Base-by-base conservation (phyloP, 2,797 vertebrate species). In the Girardinus metallicus region DNA sequence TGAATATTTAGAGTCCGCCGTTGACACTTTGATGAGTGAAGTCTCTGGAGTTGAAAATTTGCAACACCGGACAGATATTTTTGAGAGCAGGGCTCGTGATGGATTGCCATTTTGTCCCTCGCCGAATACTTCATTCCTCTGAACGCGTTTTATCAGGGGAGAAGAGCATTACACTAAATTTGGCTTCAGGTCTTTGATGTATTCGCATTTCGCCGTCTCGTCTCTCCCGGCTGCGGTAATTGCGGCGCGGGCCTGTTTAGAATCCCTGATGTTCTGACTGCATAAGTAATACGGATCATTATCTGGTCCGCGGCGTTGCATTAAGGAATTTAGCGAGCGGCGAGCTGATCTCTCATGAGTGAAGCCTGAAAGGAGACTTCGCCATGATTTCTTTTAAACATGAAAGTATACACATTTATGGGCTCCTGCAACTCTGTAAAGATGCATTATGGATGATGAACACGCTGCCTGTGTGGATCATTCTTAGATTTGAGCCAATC, bases 11-110 rank as follows among this genome's bases (percentile, higher is more conserved):
- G 87, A 76, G 85, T 88, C 86, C 85, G 87, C 62, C 73, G 74
- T 85, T 92, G 94, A 94, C 93, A 92, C 91, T 94, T 93, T 92
- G 91, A 93, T 93, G 93, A 91, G 89, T 91, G 90, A 84, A 89
- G 87, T 88, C 92, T 93, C 93, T 86, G 1, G 89, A 89, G 94
- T 78, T 87, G 82, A 89, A 86, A 84, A 94, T 88, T 87, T 90
- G 89, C 86, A 92, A 90, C 88, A 89, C 85, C 82, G 91, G 90
- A 89, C 86, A 80, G 87, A 91, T 87, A 92, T 90, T 92, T 93
- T 89, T 73, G 57, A 90, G 90, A 88, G 82, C 80, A 23, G 6
- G 79, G 64, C 75, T 60, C 5, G 76, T 90, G 91, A 92, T 81
- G 87, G 91, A 93, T 83, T 36, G 85, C 82, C 73, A 47, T 87